A percentile compares a stretch with the other conserved stretches of the same genome.
These are phyloP conservation scores for Alethe castanea DNA, from an alignment of 2,113 vertebrate genomes.

Conservation along the genomic window DNA sequence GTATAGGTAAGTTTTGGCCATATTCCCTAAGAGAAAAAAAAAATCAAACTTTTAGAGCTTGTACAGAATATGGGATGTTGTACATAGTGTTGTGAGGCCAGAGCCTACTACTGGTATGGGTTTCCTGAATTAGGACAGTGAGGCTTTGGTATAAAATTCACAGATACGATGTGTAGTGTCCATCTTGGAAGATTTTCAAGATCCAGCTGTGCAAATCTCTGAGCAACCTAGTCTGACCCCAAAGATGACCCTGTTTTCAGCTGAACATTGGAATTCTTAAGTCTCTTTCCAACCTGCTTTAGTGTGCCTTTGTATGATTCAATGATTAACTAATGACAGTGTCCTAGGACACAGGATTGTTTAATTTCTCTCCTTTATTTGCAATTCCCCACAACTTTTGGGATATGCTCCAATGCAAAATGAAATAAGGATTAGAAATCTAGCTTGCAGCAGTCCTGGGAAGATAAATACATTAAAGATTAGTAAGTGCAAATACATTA, in stretches of 20 bases:
- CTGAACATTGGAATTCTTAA: background rate
- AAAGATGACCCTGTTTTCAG: background rate
- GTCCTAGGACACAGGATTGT: background rate
- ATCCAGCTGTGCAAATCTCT: background rate
- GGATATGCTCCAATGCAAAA: background rate
- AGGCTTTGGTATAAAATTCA: background rate
- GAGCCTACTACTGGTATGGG: background rate
- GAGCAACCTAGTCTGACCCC: background rate
- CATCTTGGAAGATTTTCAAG: background rate
- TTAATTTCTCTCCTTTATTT: conserved; percentile 8
- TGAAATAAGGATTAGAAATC: conserved; percentile 22
- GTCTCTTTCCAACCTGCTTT: background rate
- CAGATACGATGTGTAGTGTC: background rate
- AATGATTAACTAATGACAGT: background rate
- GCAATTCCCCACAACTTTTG: background rate
- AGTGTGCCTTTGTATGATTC: background rate
- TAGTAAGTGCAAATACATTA: conserved; percentile 26
- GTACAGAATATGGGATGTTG: background rate
- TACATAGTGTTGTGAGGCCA: background rate
- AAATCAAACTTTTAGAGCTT: background rate
- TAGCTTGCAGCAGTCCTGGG: background rate
- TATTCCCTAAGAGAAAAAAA: background rate
- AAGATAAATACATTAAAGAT: conserved; percentile 43
- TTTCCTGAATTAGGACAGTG: background rate
- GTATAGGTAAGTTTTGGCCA: background rate